A percentile compares a stretch with the other conserved stretches of the same genome.
These are phyloP conservation scores for Sicus ferrugineus DNA, from an alignment of 2,888 invertebrate species.

Conservation along the genomic window DNA sequence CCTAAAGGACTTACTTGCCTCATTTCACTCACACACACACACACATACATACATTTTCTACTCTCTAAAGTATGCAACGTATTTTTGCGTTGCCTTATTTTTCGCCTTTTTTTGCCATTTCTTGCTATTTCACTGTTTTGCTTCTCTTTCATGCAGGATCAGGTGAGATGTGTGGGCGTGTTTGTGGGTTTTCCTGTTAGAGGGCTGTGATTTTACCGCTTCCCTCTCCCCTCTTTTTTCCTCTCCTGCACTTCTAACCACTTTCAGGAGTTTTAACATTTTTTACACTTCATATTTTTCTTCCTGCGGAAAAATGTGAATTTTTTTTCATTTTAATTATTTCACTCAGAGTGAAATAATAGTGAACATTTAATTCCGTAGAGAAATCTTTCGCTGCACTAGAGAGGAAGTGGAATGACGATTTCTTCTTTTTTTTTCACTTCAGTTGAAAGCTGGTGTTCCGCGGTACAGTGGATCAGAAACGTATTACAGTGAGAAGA, in stretches of 20 bases:
- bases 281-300: neutral
- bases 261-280: neutral
- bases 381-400: too few species aligned
- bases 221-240: neutral
- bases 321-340: constrained; percentile 1
- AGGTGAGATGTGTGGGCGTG: neutral
- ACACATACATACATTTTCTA: neutral
- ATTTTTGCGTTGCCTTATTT: neutral
- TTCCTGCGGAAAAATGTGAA: neutral
- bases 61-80: neutral
- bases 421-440: too few species aligned
- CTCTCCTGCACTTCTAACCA: neutral
- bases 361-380: too few species aligned
- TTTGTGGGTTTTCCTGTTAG: neutral
- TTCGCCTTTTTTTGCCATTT: neutral
- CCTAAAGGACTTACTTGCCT: neutral
- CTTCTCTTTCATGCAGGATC: neutral
- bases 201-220: neutral
- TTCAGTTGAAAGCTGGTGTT: too few species aligned
- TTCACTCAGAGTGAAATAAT: neutral
- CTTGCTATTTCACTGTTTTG: neutral
- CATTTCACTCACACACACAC: neutral
- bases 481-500: too few species aligned
- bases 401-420: too few species aligned
- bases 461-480: too few species aligned